phyloP scores from a whole-genome alignment of 2,888 invertebrate genomes.

The Eristalis arbustorum region DNA sequence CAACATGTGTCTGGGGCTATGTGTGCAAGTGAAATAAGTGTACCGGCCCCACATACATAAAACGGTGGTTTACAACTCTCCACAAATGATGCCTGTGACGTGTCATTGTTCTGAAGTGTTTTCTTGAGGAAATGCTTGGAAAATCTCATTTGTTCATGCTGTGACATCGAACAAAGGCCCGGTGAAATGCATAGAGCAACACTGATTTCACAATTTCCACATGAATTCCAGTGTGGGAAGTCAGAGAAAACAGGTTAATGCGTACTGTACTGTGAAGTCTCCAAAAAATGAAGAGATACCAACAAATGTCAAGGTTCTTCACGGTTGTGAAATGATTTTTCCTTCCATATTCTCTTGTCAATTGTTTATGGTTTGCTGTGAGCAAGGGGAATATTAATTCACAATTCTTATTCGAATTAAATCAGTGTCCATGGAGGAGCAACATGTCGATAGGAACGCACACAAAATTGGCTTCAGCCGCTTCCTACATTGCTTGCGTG shows the following conservation, averaged over 20 bases:
- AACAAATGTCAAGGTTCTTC: constrained; percentile 39
- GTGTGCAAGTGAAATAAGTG: constrained; percentile 69
- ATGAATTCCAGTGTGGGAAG: neutral
- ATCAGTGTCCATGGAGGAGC: neutral
- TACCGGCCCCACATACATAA: constrained; percentile 51
- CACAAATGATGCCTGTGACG: constrained; percentile 68
- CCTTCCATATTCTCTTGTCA: neutral
- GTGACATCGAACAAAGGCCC: neutral
- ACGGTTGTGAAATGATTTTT: neutral
- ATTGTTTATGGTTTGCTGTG: neutral
- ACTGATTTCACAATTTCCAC: neutral
- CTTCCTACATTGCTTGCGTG: constrained; percentile 63
- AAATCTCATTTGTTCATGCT: neutral
- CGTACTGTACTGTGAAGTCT: neutral
- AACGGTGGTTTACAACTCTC: constrained; percentile 56
- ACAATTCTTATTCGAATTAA: neutral
- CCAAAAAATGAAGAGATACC: neutral
- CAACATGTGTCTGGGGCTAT: constrained; percentile 62
- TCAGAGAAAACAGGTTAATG: neutral
- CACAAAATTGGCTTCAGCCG: neutral
- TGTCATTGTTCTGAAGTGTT: constrained; percentile 57
- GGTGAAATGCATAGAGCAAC: neutral
- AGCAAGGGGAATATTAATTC: neutral
- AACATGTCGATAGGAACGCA: neutral
- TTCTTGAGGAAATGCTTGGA: constrained; percentile 4